Conservation (phyloP, 2,888 invertebrate species). For the Drosophila falleni region DNA sequence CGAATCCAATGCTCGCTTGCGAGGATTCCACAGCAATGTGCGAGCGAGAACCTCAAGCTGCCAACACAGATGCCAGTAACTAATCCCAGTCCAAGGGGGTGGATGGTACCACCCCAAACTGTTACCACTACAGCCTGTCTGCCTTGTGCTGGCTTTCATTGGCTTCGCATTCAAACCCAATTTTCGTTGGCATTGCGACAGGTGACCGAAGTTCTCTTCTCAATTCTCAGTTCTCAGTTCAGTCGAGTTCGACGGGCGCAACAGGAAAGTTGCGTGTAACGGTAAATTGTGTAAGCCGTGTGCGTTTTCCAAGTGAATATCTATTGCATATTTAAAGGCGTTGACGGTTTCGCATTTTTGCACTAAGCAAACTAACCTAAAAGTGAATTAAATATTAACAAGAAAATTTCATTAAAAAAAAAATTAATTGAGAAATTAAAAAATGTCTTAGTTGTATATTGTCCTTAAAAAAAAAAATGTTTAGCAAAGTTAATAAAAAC, state of each 20-base stretch:
- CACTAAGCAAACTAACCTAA: constrained; percentile 14
- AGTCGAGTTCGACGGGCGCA: constrained; percentile 77
- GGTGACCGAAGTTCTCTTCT: constrained; percentile 63
- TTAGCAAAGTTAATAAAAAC: no score
- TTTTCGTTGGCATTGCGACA: constrained; percentile 77
- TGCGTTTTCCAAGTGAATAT: constrained; percentile 1
- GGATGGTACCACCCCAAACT: background rate
- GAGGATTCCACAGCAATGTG: constrained; percentile 72
- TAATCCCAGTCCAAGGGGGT: constrained; percentile 8
- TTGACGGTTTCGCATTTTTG: background rate
- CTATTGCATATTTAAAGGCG: constrained; percentile 2
- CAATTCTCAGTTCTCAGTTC: constrained; percentile 33
- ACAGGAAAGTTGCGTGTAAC: constrained; percentile 74
- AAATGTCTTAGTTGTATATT: no score
- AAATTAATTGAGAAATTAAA: background rate
- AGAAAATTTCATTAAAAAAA: background rate
- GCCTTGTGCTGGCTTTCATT: constrained; percentile 63
- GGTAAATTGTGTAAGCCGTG: constrained; percentile 36
- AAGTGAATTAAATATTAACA: constrained; percentile 1
- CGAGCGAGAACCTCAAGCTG: constrained; percentile 59
- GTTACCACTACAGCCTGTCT: background rate
- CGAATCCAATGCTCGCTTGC: constrained; percentile 63
- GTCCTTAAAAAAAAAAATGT: no score
- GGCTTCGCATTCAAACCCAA: constrained; percentile 76
- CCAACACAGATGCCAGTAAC: constrained; percentile 46